Evolutionary conservation across 1,140 invertebrate species (phyloP).

Genomic region (Tetramorium alpestre): DNA sequence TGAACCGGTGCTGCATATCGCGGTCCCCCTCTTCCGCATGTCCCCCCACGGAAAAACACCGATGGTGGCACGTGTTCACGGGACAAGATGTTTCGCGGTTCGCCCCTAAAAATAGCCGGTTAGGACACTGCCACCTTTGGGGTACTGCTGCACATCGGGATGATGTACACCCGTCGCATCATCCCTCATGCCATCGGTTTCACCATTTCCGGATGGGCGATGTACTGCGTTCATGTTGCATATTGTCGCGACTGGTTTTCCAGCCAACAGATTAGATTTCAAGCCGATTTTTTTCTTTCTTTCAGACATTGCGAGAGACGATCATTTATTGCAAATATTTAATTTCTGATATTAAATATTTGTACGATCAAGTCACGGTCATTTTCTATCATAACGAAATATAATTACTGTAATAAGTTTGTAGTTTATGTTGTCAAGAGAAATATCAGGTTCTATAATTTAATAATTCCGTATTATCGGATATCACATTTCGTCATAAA

Average conservation of each 20-base stretch:
- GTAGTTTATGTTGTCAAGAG: background rate
- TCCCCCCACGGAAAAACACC: constrained; percentile 61
- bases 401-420: background rate
- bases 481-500: background rate
- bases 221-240: background rate
- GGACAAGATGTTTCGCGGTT: constrained; percentile 62
- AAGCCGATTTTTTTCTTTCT: background rate
- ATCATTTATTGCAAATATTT: background rate
- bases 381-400: background rate
- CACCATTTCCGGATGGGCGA: background rate
- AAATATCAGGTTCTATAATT: background rate
- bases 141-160: background rate
- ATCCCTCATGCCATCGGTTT: background rate
- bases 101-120: constrained; percentile 64
- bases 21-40: background rate
- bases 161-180: constrained; percentile 18
- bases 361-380: background rate
- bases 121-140: background rate
- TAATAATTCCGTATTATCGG: background rate
- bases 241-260: background rate
- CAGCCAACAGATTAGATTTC: background rate
- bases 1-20: constrained; percentile 7
- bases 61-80: constrained; percentile 67
- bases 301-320: background rate
- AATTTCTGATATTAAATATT: background rate